Conservation (phyloP, 2,113 vertebrate species). For the Neofelis nebulosa region DNA sequence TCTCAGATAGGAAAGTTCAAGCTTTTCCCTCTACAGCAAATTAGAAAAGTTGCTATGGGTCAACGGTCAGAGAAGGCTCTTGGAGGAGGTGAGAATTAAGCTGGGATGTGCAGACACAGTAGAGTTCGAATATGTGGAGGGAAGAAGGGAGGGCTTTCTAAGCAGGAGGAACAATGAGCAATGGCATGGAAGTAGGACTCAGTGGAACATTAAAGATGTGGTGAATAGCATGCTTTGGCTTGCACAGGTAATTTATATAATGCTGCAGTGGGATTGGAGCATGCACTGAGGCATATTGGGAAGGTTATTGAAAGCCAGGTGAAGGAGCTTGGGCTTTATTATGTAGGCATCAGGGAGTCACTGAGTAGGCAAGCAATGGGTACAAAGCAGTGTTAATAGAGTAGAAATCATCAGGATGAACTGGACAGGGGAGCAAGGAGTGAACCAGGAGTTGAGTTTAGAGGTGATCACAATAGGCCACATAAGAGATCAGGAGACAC, state of each 20-base stretch:
- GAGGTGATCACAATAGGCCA: neutral
- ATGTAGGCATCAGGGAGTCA: slow-evolving; percentile 38
- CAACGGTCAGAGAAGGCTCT: neutral
- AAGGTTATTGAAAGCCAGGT: slow-evolving; percentile 49
- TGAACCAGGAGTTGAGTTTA: neutral
- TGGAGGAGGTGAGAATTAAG: neutral
- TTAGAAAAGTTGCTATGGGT: neutral
- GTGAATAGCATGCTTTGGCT: neutral
- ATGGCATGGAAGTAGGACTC: neutral
- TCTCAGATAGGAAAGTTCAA: neutral
- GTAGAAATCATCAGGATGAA: slow-evolving; percentile 44
- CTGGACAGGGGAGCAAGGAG: neutral
- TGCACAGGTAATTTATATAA: neutral
- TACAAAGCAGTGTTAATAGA: slow-evolving; percentile 5
- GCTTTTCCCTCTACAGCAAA: neutral
- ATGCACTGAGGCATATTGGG: neutral
- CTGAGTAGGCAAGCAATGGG: slow-evolving; percentile 5
- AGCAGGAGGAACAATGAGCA: neutral
- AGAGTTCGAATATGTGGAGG: neutral
- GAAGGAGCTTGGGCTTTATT: slow-evolving; percentile 30
- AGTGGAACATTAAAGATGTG: neutral
- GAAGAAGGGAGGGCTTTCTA: neutral
- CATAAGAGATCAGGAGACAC: neutral
- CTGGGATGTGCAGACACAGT: neutral
- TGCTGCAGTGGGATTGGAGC: neutral